Base-by-base conservation (phyloP, 1,140 invertebrate genomes). In the Pseudomyrmex gracilis region DNA sequence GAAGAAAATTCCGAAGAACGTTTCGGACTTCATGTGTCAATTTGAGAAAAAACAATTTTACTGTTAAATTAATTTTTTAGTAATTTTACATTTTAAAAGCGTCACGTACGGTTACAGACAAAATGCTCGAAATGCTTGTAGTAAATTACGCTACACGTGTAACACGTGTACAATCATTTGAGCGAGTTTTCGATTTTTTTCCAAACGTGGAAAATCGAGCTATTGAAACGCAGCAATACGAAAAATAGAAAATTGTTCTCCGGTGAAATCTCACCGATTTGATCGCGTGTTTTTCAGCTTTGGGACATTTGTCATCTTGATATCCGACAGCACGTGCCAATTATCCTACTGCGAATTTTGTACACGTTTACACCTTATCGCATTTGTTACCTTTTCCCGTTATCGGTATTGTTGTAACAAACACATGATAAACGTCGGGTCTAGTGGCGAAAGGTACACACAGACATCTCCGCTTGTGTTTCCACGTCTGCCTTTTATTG, bases 351-450 rank as follows among this genome's bases (percentile, higher is more conserved):
- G n/a, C 53, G 8, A 80, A 70, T 80, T 34, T n/a, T 17, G 53
- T 24, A 7, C 8, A 34, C 15, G 10, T 55, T 9, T 45, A 45
- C 66, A n/a, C 43, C 51, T 47, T 68, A 58, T 12, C 74, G 51
- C 61, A 57, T 60, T 47, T 77, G 74, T 77, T 77, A 63, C 24
- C 34, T 64, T 67, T 64, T 66, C 63, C 49, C 24, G 43, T 70
- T 57, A 70, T 10, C 20, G 4, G 15, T 9, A 17, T 60, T 57
- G 53, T 78, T 78, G 34, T 57, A 68, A 70, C 76, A 58, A 71
- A n/a, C 66, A 22, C 4, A 47, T 4, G 76, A 80, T 70, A 80
- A 71, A 70, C 53, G 71, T 71, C 66, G 53, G 15, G 15, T 20
- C 13, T 10, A 68, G 24, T 12, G 74, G 53, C 34, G n/a, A 24